Base-by-base conservation (phyloP, 1,140 invertebrate species). In the Popillia japonica region DNA sequence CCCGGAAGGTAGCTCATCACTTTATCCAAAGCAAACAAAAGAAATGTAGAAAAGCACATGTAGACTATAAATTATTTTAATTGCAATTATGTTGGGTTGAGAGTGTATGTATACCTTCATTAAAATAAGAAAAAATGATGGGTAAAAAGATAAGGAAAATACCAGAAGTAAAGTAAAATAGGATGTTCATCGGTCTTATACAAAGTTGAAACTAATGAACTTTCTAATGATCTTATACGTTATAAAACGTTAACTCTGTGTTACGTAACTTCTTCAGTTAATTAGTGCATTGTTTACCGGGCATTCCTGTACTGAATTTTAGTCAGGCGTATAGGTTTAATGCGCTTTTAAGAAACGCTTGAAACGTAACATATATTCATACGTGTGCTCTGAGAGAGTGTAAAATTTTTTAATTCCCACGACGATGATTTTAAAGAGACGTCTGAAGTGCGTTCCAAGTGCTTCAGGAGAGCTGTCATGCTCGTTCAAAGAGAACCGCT, bases 351-450 rank as follows among this genome's bases (percentile, higher is more conserved):
- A 55, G 48, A 6, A 55, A 55, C 10, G 48, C 14, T 55, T 55
- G 48, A 55, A 55, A 55, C 9, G 48, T 55, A 55, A 17, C 17
- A n/a, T n/a, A n/a, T 55, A 17, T n/a, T 6, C 14, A n/a, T 55
- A 55, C 10, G 14, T 55, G 14, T n/a, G 48, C 4, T 34, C 27
- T 34, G 48, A 14, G 48, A 55, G 48, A 55, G 48, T 55, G 48
- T 55, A 55, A n/a, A 17, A 55, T 55, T 55, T 55, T 55, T 55
- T 14, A 55, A 55, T 55, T 55, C 48, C 48, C 48, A 55, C 48
- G 48, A 14, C 14, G 48, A 55, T 55, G 48, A 55, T 55, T 55
- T 55, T 55, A 17, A 55, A 55, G 48, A 55, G 48, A 55, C 48
- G 48, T 14, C 48, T 55, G 14, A 55, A 55, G 48, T 55, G 48